Base-by-base conservation (phyloP, 2,797 vertebrate species). In the Falco peregrinus region DNA sequence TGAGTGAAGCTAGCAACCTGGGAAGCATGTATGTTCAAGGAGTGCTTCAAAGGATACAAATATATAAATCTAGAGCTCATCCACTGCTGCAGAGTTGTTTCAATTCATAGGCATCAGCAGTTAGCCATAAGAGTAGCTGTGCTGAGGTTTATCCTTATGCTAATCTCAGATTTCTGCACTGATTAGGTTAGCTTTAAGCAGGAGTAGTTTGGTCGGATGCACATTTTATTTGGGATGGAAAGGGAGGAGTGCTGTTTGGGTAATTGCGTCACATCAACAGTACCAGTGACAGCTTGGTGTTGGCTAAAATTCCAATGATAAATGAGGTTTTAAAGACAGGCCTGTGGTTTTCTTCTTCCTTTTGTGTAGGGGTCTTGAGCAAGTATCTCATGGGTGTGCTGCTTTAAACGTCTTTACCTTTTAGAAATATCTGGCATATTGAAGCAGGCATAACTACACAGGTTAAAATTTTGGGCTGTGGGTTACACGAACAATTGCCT, bases 231-330 rank as follows among this genome's bases (percentile, higher is more conserved):
- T 93, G 78, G 48, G 43, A 64, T 67, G 37, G 28, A 60, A 77
- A 37, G 54, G 31, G 45, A 85, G 56, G 29, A 86, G 53, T 13
- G 17, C 75, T 87, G 67, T 91, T 92, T 80, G 14, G 33, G 53
- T 91, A 64, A 83, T 95, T 83, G 78, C 51, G 70, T 92, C 78
- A 41, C 63, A 67, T 82, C 78, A 77, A 71, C 89, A 93, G n/a
- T 94, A 94, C 68, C 79, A 87, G 35, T 87, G 56, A 56, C 5
- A 33, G 56, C 35, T 83, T 80, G 35, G 4, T 85, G 45, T 77
- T 91, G 71, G 39, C 47, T 92, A 45, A 83, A 87, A 89, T 94
- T 89, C 22, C 28, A 71, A 39, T 76, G 87, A n/a, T 60, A 77
- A 89, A 21, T 19, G n/a, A 83, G 29, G 16, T 51, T 94, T 93